Percentiles rank a stretch among this genome's conserved stretches.
Conservation (phyloP, 2,797 vertebrate species). For the Prionace glauca region DNA sequence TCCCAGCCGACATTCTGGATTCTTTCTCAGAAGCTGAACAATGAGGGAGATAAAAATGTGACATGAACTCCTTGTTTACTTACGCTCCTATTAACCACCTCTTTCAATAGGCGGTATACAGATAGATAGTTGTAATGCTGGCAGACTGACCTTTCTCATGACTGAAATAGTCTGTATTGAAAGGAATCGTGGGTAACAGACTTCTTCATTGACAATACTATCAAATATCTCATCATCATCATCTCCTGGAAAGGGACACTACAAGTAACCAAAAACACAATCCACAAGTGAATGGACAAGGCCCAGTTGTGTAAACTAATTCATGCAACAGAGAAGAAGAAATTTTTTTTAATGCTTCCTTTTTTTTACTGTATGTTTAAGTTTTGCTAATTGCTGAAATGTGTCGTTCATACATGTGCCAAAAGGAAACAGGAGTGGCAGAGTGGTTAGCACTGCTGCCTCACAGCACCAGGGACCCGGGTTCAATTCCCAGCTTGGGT, state of each 20-base stretch:
- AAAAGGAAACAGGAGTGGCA: neutral
- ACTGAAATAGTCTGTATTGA: constrained; percentile 68
- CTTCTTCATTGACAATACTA: constrained; percentile 85
- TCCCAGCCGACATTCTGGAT: constrained; percentile 75
- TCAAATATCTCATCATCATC: constrained; percentile 95
- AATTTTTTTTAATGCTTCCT: neutral
- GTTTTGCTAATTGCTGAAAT: neutral
- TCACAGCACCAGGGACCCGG: too few relatives aligned
- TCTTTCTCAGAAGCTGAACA: constrained; percentile 78
- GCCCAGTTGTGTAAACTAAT: neutral
- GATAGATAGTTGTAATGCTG: neutral
- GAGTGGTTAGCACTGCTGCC: too few relatives aligned
- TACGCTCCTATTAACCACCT: neutral
- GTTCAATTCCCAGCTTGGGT: too few relatives aligned
- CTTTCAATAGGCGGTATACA: neutral
- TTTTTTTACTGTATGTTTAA: neutral
- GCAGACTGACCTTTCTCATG: constrained; percentile 69
- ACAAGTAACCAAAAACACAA: constrained; percentile 42
- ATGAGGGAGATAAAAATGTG: neutral
- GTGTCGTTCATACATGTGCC: neutral
- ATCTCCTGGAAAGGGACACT: constrained; percentile 91
- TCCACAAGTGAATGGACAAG: neutral
- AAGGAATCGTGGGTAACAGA: constrained; percentile 74
- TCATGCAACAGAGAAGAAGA: neutral
- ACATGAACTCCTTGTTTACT: neutral